A percentile compares a stretch with the other conserved stretches of the same genome.
Conservation (phyloP, 1,140 invertebrate genomes). For the Drosophila asahinai region DNA sequence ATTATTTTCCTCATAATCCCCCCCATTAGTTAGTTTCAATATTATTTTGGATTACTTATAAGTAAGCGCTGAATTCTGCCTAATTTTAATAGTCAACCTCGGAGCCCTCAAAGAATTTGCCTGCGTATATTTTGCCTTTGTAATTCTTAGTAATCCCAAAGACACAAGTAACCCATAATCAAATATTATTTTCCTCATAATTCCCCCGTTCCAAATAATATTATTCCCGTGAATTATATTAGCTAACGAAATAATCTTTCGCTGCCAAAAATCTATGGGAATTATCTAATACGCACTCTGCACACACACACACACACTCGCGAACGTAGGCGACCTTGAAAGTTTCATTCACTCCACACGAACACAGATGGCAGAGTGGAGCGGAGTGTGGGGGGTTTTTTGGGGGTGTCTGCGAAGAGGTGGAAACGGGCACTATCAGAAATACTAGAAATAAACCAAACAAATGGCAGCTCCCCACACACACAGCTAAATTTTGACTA, state of each 20-base stretch:
- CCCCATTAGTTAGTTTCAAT: too few relatives aligned
- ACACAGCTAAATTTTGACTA: constrained; percentile 59
- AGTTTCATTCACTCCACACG: constrained; percentile 80
- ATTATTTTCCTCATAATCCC: too few relatives aligned
- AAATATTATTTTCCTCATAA: neutral
- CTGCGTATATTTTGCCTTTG: too few relatives aligned
- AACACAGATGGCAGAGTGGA: constrained; percentile 19
- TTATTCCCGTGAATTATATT: constrained; percentile 16
- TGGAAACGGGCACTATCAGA: constrained; percentile 63
- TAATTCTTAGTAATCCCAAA: too few relatives aligned
- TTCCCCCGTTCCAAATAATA: neutral
- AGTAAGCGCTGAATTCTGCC: too few relatives aligned
- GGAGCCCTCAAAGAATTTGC: too few relatives aligned
- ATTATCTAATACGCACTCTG: constrained; percentile 75
- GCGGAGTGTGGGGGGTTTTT: neutral
- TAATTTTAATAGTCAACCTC: too few relatives aligned
- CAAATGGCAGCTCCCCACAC: constrained; percentile 57
- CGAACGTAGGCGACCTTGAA: constrained; percentile 70
- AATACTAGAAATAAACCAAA: constrained; percentile 72
- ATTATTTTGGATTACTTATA: too few relatives aligned
- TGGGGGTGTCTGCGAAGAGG: constrained; percentile 23
- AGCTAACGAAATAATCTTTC: constrained; percentile 50
- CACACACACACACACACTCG: constrained; percentile 31
- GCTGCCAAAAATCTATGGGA: constrained; percentile 56
- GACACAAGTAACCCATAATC: neutral